Percentiles rank a stretch among this genome's conserved stretches.
These are phyloP conservation scores for Rhynchotus rufescens DNA, from an alignment of 2,797 vertebrate genomes.

Conservation along the genomic window DNA sequence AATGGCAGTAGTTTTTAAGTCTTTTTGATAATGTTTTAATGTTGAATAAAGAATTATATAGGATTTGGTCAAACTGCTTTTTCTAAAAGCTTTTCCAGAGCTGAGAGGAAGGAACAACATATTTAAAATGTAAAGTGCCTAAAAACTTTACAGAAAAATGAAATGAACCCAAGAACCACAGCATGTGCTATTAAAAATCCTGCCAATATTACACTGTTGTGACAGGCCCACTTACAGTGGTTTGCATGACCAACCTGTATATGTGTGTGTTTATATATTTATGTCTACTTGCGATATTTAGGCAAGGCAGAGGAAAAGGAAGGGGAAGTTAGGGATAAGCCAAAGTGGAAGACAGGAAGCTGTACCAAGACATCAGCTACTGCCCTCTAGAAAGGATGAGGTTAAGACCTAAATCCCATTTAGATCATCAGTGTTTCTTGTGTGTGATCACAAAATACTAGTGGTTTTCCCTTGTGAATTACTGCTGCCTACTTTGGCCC, in stretches of 20 bases:
- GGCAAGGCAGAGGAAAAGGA: not conserved
- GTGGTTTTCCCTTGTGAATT: constrained; percentile 2
- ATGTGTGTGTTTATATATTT: not conserved
- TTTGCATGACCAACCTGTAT: not conserved
- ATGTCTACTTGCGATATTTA: not conserved
- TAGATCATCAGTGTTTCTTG: not conserved
- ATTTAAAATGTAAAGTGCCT: not conserved
- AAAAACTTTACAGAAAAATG: not conserved
- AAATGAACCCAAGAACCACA: not conserved
- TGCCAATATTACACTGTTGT: accelerated
- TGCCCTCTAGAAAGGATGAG: not conserved
- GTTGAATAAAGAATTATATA: not conserved
- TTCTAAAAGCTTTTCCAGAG: not conserved
- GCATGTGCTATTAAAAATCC: not conserved
- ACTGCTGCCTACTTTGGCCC: not conserved
- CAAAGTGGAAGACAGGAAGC: not conserved
- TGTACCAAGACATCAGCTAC: accelerated
- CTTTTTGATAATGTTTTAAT: not conserved
- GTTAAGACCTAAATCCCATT: not conserved
- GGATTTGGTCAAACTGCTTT: not conserved
- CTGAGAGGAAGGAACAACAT: not conserved
- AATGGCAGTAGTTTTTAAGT: not conserved
- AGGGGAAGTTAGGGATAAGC: not conserved
- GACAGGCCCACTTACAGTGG: not conserved
- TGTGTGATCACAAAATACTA: not conserved